Evolutionary conservation across 2,888 invertebrate genomes (phyloP), one percentile per base, ranked within the genome.

Genomic region (Diplazon laetatorius): DNA sequence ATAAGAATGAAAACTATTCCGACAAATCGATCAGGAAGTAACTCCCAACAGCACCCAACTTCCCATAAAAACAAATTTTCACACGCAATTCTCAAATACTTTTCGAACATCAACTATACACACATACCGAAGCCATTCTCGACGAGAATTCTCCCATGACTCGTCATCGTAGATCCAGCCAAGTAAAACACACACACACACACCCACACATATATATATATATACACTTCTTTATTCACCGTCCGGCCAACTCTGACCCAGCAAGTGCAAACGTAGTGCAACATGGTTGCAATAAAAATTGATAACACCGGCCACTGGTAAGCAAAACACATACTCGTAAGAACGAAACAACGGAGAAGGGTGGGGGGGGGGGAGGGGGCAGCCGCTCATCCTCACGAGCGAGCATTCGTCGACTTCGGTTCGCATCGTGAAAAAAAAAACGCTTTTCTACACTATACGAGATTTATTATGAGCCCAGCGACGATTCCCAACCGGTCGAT

Each of bases 261-360:
- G 52, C 52, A 8, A 60, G 50, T 30, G 14, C 35, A 55, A 20
- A 57, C 37, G 14, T 57, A 57, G 35, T 16, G 52, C 39, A 4
- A 25, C 25, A 12, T 14, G 50, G 4, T 48, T 20, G 66, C 70
- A 52, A 75, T 81, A 77, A 79, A 81, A 81, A 81, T 81, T 77
- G 72, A 77, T 75, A 79, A 81, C 79, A 74, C 82, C 78, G 62
- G 82, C 84, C 81, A 86, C 85, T 85, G 84, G 87, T 86, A 85
- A 82, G 85, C 87, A 85, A 87, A 85, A 85, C 85, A 85, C 86
- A 87, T 83, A 12, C 52, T 63, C 2, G 42, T 42, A 20, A 20
- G 46, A 25, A 22, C 39, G 20, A 52, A 66, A 14, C 3, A n/a
- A 25, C 42, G 12, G 37, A 8, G 1, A 12, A 37, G 37, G 12